Evolutionary conservation across 2,888 invertebrate genomes (phyloP).

Genomic region (Lysandra bellargus): DNA sequence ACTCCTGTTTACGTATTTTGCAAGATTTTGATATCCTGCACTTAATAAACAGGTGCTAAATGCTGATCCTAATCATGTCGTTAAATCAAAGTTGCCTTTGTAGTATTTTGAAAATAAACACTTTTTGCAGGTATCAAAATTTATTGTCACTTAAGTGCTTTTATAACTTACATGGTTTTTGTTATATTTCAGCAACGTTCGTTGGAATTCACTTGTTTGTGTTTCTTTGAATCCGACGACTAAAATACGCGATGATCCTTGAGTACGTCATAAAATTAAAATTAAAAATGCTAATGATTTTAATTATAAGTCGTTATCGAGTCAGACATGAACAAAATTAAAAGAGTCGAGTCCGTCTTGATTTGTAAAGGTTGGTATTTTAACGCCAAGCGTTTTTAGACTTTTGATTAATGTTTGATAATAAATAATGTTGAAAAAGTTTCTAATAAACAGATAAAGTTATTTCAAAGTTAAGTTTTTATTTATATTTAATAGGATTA

Average conservation of each 20-base stretch:
- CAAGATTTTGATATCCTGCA: slow-evolving; percentile 8
- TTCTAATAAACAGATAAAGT: neutral
- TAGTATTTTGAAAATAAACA: neutral
- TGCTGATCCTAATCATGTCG: neutral
- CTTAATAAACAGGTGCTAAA: neutral
- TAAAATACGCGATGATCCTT: neutral
- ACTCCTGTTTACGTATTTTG: slow-evolving; percentile 2
- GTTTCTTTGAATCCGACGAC: neutral
- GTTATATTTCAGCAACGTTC: neutral
- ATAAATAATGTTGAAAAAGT: neutral
- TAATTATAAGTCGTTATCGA: slow-evolving; percentile 1
- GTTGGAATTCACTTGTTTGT: neutral
- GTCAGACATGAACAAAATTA: slow-evolving; percentile 1
- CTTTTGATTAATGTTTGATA: neutral
- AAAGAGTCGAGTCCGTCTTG: neutral
- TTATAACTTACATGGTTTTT: neutral
- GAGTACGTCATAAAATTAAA: neutral
- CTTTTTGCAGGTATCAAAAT: neutral
- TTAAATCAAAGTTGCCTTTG: neutral
- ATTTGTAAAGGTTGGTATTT: neutral
- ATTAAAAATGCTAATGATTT: neutral
- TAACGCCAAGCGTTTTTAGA: neutral
- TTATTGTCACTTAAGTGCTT: neutral
- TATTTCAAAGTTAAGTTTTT: no score
- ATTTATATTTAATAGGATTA: no score